Evolutionary conservation across 2,797 vertebrate species (phyloP), one percentile per base, ranked within the genome.

Genomic region (Aphelocoma californica): DNA sequence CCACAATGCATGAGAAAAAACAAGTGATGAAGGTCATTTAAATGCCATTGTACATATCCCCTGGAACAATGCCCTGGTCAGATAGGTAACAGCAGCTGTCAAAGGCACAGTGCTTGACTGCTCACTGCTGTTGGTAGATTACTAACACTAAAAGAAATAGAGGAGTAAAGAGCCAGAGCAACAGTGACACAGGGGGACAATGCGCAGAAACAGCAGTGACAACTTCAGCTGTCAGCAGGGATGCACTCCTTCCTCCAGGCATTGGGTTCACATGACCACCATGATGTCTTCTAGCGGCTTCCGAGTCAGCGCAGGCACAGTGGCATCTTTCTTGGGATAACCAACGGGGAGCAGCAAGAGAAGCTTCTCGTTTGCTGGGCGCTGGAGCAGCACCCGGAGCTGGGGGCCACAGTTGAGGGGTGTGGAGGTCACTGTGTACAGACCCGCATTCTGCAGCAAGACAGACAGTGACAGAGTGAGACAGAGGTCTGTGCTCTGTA

Each of bases 371-470:
- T 99, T 99, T 13, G 94, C 81, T 0, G 99, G 99, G 4, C 99
- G 98, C 32, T 94, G 97, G 61, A 99, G 98, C 74, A 99, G 98
- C 29, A 81, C 56, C 70, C 99, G 97, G 62, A 99, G 98, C 50
- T 98, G 98, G 12, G 99, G 99, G 5, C 99, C 99, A 0, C 99
- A 99, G 98, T 99, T 99, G 66, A 99, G 98, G 23, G 99, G 99
- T 0, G 99, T 99, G 17, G 99, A 97, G 3, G 99, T 99, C 94
- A 99, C 99, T 0, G 99, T 99, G 82, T 98, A 99, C 51, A 99
- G 98, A 18, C 99, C 99, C 1, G 92, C 99, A 0, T 99, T 99
- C 99, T 99, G 95, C 83, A 97, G 93, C 12, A 40, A 82, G 70
- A 95, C 40, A 94, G 60, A 78, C 47, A 73, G 65, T 40, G 13